These are phyloP conservation scores for Rhopalosiphum nymphaeae DNA, from an alignment of 2,888 invertebrate genomes.

Conservation along the genomic window DNA sequence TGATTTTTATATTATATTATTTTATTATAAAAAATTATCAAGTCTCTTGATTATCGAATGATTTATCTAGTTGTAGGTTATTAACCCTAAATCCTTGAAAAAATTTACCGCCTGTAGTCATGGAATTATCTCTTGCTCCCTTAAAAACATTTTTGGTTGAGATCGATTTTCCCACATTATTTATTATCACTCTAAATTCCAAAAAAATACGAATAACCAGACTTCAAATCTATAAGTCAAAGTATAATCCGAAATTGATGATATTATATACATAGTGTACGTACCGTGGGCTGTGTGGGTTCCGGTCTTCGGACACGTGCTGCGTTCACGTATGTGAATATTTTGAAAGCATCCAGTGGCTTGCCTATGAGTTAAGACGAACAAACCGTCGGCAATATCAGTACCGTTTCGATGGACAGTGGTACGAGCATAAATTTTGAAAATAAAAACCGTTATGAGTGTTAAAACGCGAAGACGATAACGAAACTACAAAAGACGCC, in stretches of 20 bases:
- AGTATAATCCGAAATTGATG: neutral
- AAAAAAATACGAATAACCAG: neutral
- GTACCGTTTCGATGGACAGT: neutral
- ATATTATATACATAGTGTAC: neutral
- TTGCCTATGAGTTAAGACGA: neutral
- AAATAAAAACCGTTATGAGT: neutral
- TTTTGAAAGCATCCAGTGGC: neutral
- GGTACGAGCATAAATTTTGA: neutral
- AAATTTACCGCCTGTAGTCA: neutral
- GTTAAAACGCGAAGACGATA: neutral
- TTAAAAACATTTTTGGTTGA: neutral
- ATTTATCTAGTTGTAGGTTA: neutral
- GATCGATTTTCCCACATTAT: neutral
- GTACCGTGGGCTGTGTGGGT: slow-evolving; percentile 9
- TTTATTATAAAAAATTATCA: neutral
- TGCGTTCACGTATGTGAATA: neutral
- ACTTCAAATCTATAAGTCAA: neutral
- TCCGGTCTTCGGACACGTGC: neutral
- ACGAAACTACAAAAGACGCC: neutral
- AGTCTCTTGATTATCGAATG: neutral
- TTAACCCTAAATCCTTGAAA: neutral
- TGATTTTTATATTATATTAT: neutral
- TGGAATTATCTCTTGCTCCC: neutral
- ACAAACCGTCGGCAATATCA: neutral
- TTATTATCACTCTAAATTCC: neutral